Evolutionary conservation across 1,140 invertebrate genomes (phyloP).

Genomic region (Gyrodactylus bullatarudis): DNA sequence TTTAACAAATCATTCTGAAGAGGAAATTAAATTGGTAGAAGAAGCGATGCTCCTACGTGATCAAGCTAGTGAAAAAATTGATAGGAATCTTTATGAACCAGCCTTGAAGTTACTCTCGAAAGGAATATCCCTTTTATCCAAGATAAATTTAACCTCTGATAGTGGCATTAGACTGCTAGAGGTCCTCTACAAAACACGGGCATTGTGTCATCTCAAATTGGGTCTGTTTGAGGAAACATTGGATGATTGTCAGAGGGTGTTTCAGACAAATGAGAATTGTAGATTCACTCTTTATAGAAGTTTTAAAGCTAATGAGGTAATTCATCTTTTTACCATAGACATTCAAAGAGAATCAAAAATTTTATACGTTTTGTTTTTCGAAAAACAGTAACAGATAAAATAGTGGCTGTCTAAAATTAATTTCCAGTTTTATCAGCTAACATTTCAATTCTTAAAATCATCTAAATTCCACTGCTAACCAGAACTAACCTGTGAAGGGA

Average conservation of each 20-base stretch:
- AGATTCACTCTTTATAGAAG: not conserved
- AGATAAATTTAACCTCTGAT: not conserved
- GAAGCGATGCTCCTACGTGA: not conserved
- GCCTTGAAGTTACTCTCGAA: not conserved
- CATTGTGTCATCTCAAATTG: not conserved
- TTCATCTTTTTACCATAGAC: no score
- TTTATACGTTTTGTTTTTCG: no score
- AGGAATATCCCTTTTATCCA: not conserved
- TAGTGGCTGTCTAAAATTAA: no score
- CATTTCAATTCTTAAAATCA: no score
- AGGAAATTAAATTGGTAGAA: not conserved
- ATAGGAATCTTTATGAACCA: not conserved
- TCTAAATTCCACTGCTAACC: no score
- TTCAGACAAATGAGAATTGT: not conserved
- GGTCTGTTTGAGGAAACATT: not conserved
- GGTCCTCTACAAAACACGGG: not conserved
- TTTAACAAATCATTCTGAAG: no score
- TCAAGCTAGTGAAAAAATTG: not conserved
- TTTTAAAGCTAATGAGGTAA: not conserved
- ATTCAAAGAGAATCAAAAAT: no score
- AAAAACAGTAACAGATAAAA: no score
- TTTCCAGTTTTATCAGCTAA: no score
- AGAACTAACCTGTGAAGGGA: no score
- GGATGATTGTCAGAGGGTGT: not conserved
- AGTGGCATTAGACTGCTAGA: not conserved